Evolutionary conservation across 2,888 invertebrate genomes (phyloP).

Genomic region (Hirtodrosophila confusa): DNA sequence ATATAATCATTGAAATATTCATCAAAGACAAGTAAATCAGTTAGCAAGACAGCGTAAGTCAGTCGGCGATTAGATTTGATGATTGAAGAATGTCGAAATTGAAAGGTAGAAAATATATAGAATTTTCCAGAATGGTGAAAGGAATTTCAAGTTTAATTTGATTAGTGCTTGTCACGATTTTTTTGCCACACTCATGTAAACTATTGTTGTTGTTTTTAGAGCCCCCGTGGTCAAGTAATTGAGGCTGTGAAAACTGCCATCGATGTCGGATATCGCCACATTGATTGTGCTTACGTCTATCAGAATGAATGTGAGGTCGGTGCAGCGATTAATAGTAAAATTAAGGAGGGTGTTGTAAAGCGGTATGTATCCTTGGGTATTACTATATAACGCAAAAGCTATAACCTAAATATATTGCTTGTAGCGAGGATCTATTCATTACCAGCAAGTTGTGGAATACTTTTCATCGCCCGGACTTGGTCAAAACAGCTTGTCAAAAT

Average conservation of each 20-base stretch:
- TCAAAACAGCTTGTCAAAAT: slow-evolving; percentile 87
- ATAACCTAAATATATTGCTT: slow-evolving; percentile 2
- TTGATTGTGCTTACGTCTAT: slow-evolving; percentile 90
- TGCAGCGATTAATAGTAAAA: slow-evolving; percentile 87
- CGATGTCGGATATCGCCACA: slow-evolving; percentile 90
- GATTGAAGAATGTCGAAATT: no score
- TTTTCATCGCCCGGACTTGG: slow-evolving; percentile 91
- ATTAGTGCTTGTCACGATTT: not conserved
- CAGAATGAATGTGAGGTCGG: slow-evolving; percentile 91
- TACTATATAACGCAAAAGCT: not conserved
- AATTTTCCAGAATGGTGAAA: not conserved
- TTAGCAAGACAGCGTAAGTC: no score
- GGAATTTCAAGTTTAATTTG: slow-evolving; percentile 4
- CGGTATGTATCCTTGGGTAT: slow-evolving; percentile 83
- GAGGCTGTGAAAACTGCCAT: slow-evolving; percentile 90
- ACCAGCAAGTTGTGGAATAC: slow-evolving; percentile 95
- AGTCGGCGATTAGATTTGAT: no score
- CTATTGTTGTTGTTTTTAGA: slow-evolving; percentile 72
- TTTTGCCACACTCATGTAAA: slow-evolving; percentile 6
- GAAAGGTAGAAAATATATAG: no score
- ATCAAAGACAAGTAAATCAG: no score
- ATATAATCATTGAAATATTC: no score
- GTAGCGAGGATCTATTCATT: slow-evolving; percentile 88
- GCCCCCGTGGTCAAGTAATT: slow-evolving; percentile 88
- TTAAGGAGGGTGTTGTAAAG: slow-evolving; percentile 88